Evolutionary conservation across 2,888 invertebrate species (phyloP), one percentile per base, ranked within the genome.

Genomic region (Lepidocyrtinus sp.): DNA sequence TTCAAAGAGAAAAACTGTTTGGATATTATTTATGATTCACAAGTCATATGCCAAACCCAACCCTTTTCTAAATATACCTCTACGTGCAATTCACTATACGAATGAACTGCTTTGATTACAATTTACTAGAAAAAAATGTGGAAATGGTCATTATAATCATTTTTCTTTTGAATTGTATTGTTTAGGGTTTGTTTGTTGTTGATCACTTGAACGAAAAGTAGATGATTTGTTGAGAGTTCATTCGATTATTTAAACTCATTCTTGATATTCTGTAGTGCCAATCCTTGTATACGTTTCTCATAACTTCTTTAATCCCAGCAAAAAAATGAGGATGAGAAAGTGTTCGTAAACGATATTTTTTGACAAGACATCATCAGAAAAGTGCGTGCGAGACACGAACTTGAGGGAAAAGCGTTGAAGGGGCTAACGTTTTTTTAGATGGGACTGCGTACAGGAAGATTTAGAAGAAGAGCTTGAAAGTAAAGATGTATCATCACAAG

Each of bases 1-100:
- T 76, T 76, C 64, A 70, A 70, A 64, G 63, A 63, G 76, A 70
- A 76, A 59, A 70, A 26, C 15, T 22, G 26, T n/a, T n/a, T n/a
- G n/a, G n/a, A n/a, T n/a, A n/a, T n/a, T n/a, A n/a, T n/a, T n/a
- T n/a, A n/a, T n/a, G 55, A 55, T 36, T 9, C 55, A 55, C 9
- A 55, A 55, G 55, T 55, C 55, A 55, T 55, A 55, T n/a, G n/a
- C 55, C 17, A 55, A 55, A n/a, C 7, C 17, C 3, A 15, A 55
- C 55, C 3, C n/a, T 55, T n/a, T n/a, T 55, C 7, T 55, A n/a
- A n/a, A 55, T 55, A n/a, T 55, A 55, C 55, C 55, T 55, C 15
- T 3, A 17, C 55, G 17, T n/a, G n/a, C n/a, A n/a, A n/a, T n/a
- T n/a, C n/a, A n/a, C n/a, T n/a, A n/a, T n/a, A n/a, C n/a, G n/a